Evolutionary conservation across 2,888 invertebrate genomes (phyloP).

Genomic region (Meta bourneti): DNA sequence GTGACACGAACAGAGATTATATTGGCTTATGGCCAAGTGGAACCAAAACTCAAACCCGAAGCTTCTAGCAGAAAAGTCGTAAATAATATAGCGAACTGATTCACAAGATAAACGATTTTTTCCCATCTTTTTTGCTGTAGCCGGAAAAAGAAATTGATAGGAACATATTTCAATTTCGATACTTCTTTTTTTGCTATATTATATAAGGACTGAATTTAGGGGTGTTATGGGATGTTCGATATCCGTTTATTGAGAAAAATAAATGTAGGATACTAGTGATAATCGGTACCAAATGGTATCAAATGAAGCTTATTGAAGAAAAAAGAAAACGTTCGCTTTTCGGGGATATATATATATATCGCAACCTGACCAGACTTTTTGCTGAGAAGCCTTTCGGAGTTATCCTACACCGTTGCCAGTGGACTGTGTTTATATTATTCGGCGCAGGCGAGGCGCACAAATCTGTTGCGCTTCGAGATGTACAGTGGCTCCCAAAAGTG

Average conservation of each 20-base stretch:
- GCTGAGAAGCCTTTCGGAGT: too few species aligned
- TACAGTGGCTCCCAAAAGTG: too few species aligned
- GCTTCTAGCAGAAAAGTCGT: constrained; percentile 51
- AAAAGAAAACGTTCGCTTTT: background rate
- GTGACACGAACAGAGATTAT: constrained; percentile 61
- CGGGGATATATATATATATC: too few species aligned
- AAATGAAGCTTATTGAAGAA: background rate
- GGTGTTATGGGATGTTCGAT: constrained; percentile 30
- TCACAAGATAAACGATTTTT: constrained; percentile 61
- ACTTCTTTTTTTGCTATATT: constrained; percentile 22
- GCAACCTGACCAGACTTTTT: too few species aligned
- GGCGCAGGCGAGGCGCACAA: too few species aligned
- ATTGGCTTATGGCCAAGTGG: constrained; percentile 69
- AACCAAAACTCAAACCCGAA: constrained; percentile 64
- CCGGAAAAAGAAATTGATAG: constrained; percentile 60
- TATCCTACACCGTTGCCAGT: too few species aligned
- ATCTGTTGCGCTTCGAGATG: too few species aligned
- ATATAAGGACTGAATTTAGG: constrained; percentile 23
- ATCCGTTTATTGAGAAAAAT: constrained; percentile 30
- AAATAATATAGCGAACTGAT: constrained; percentile 63
- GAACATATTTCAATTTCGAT: constrained; percentile 54
- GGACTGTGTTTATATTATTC: too few species aligned
- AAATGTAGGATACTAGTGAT: background rate
- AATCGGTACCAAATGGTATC: background rate
- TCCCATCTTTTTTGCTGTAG: constrained; percentile 2